These are phyloP conservation scores for Scalopus aquaticus DNA, from an alignment of 2,113 vertebrate genomes.

Conservation along the genomic window DNA sequence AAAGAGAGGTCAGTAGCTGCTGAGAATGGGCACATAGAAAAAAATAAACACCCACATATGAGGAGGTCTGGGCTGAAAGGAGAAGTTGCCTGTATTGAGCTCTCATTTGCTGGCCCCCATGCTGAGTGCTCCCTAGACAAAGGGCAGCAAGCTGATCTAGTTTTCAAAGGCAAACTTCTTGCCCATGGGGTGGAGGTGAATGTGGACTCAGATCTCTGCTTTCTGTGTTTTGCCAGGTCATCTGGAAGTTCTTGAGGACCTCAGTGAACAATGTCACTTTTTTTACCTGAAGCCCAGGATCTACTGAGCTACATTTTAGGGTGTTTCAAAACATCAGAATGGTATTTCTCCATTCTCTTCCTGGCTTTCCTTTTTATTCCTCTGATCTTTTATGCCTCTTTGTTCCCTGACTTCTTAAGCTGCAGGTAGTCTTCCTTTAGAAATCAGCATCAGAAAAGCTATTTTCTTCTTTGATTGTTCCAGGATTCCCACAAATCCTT, in stretches of 20 bases:
- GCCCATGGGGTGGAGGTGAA: not conserved
- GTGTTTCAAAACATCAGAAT: not conserved
- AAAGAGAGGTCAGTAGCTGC: conserved; percentile 8
- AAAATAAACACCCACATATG: not conserved
- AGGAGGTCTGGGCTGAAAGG: not conserved
- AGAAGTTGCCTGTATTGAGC: not conserved
- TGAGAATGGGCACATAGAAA: not conserved
- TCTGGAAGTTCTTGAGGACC: not conserved
- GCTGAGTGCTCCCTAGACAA: too few species aligned
- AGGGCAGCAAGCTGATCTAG: rapidly evolving
- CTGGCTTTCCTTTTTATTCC: not conserved
- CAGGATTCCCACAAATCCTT: not conserved
- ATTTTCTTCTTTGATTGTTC: not conserved
- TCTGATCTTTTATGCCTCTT: not conserved
- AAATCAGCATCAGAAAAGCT: not conserved
- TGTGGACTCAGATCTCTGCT: not conserved
- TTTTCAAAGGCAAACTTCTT: not conserved
- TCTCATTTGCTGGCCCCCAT: not conserved
- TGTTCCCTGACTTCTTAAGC: not conserved
- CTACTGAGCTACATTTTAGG: not conserved
- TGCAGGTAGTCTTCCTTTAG: not conserved
- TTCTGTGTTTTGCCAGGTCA: not conserved
- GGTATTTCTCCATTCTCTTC: not conserved
- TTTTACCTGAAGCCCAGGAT: not conserved
- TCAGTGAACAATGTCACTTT: not conserved